Evolutionary conservation across 92 coral and sea anemone genomes (phyloP), one percentile per base, ranked within the genome.

Genomic region (Parazoanthus swiftii): DNA sequence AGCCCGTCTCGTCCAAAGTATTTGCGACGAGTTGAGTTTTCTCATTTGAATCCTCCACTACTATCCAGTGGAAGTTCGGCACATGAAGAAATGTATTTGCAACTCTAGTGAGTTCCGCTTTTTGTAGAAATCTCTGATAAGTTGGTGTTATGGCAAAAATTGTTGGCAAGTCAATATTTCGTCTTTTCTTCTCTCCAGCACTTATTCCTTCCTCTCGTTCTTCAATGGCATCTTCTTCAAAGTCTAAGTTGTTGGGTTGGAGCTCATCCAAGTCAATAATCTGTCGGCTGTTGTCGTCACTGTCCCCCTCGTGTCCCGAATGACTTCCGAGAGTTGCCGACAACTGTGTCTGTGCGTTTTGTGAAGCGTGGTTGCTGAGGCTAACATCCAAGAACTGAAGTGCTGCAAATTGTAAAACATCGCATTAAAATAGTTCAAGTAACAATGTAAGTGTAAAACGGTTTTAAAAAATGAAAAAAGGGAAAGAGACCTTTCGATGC

Each of bases 61-160:
- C 91, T 33, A 94, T 95, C 98, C 98, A 95, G 88, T 95, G 97
- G 35, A 95, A 89, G 80, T 95, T 93, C 82, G 90, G 82, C 20
- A 95, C 92, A 51, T 92, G 95, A 58, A 86, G 88, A 38, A 95
- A 93, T 18, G 98, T 95, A 54, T 95, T 93, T 8, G 98, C 88
- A 8, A 91, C 89, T 67, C 98, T 91, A 8, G 98, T 95, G 3
- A 95, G 90, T 73, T 95, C 98, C 18, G 98, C 98, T 74, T 95
- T 95, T 42, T 95, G 98, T 1, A 94, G 88, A 35, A 94, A 93
- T 23, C 98, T 88, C 86, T 89, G 88, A 42, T 95, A 95, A 0
- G 98, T 95, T 15, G 98, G 98, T 8, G 97, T 95, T 14, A 95
- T 93, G 63, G 92, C 98, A 66, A 89, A 95, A 36, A 95, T 94